Evolutionary conservation across 2,797 vertebrate species (phyloP), one percentile per base, ranked within the genome.

Genomic region (Bradypodion ventrale): DNA sequence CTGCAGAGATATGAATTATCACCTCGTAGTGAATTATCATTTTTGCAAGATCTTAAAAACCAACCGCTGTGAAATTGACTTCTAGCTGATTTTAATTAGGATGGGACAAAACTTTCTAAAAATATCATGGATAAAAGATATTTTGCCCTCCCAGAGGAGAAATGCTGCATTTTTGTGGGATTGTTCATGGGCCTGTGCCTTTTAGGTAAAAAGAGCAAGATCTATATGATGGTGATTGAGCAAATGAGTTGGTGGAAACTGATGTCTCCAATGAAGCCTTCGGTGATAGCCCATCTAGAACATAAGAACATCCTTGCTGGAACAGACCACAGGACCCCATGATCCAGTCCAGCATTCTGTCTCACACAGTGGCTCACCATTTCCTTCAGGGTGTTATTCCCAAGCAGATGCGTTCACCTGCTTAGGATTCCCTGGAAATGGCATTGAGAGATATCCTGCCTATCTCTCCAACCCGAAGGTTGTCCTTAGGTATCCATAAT

Each of bases 1-100:
- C 82, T 89, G 82, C 88, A 73, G 69, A 88, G 46, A 87, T 89
- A 85, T 92, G 92, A 93, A 87, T 81, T 77, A 91, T 87, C 89
- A 90, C 90, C 91, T 93, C 78, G 65, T 87, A 79, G 82, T 82
- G 72, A 92, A 93, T 95, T 95, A 94, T 95, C 94, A 69, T 94
- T 94, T 96, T 93, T 87, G 16, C 4, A 90, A 92, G 85, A 96
- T 96, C 95, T 95, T 94, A 93, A 93, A 95, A 96, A 86, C 87
- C 93, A 95, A 73, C 87, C 92, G 89, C 95, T 95, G 94, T 95
- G 95, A 96, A 96, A 96, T 95, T 95, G 95, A 94, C 93, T 96
- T 95, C 91, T 94, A 93, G 93, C 92, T 0, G 37, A 95, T 96
- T 93, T 94, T 95, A 96, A 95, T 92, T 95, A 94, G 94, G 89